Evolutionary conservation across 2,113 vertebrate genomes (phyloP).

Genomic region (Bos indicus): DNA sequence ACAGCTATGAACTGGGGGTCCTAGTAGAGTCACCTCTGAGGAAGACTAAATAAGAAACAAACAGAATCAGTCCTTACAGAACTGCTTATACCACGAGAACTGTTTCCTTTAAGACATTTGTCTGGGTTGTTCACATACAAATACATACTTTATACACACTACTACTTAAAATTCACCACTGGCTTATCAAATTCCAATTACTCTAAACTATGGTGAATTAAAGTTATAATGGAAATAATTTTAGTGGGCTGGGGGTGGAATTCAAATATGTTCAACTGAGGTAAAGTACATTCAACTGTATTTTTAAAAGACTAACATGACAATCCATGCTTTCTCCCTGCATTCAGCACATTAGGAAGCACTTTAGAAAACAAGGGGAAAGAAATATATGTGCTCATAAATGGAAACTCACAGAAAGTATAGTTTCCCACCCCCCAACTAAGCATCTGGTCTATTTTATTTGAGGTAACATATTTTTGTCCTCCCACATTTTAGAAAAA

Average conservation of each 20-base stretch:
- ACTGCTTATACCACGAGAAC: neutral
- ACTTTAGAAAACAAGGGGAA: neutral
- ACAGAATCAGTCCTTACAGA: neutral
- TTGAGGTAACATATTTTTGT: conserved; percentile 43
- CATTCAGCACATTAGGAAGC: neutral
- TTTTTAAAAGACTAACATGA: neutral
- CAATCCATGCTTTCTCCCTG: neutral
- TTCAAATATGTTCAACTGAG: neutral
- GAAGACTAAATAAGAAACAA: neutral
- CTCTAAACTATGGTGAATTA: neutral
- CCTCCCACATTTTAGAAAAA: conserved; percentile 49
- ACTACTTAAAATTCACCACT: neutral
- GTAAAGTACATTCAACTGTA: neutral
- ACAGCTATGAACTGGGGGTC: neutral
- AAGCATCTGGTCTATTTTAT: neutral
- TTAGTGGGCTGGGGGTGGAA: neutral
- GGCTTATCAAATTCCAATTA: neutral
- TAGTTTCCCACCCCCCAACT: neutral
- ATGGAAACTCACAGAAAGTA: neutral
- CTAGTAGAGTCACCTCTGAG: neutral
- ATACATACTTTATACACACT: neutral
- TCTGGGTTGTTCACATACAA: neutral
- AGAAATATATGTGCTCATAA: neutral
- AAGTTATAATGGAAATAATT: neutral
- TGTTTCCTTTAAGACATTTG: neutral